Base-by-base conservation (phyloP, 2,888 invertebrate species). In the Napeogenes inachia region DNA sequence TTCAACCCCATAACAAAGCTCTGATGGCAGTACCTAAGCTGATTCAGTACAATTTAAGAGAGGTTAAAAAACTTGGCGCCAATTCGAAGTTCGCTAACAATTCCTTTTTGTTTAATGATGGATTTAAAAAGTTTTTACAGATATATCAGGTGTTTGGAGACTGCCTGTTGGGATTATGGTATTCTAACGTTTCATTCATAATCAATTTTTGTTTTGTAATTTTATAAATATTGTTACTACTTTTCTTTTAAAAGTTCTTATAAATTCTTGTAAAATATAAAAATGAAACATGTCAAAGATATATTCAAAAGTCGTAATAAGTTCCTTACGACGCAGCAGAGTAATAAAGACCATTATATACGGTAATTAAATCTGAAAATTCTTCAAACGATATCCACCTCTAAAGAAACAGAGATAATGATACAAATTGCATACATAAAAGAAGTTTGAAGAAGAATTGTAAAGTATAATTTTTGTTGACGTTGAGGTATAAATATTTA, bases 401-500 rank as follows among this genome's bases (percentile, higher is more conserved):
- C 10, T 50, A 50, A 50, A 4, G n/a, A 30, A 12, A 50, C 8
- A 50, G 8, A 30, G 30, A 50, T 50, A 50, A 50, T 50, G 50
- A 50, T 30, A 30, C 50, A 50, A 30, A 30, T 50, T 50, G 50
- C 54, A 59, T 33, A 13, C 45, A 58, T 56, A 62, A 60, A 60
- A 54, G 60, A 45, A 55, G 56, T 55, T 57, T 59, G 56, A 63
- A 66, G 57, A 42, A 54, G 30, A 45, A 60, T 64, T 59, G 33
- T 64, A 64, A 64, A 62, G 64, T 64, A 66, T 60, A 64, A 66
- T 66, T 60, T 63, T 65, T 65, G 68, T 68, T 60, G 64, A 55
- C 58, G 61, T 56, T 10, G 50, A 38, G 50, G 56, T 21, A 69
- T 72, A 71, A 72, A 72, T 72, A 72, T 72, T 71, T 70, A 72